These are phyloP conservation scores for Myrmecobius fasciatus DNA, from an alignment of 2,113 vertebrate genomes.

Conservation along the genomic window DNA sequence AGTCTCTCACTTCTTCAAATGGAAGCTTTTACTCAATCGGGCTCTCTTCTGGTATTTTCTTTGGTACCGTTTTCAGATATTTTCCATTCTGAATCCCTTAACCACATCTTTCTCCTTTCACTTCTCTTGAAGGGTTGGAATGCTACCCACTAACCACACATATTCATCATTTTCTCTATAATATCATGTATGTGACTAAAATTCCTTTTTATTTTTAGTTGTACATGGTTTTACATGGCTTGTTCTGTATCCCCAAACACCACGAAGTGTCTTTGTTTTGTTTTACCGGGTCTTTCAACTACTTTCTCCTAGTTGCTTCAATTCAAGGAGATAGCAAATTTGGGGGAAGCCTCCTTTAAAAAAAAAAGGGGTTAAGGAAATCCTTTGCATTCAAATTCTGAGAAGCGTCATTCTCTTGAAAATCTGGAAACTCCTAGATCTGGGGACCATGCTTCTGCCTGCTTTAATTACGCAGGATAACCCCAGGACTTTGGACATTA, in stretches of 20 bases:
- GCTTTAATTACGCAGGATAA: neutral
- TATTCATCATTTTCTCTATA: neutral
- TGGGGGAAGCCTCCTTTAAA: slow-evolving; percentile 16
- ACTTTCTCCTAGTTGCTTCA: neutral
- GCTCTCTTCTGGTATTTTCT: neutral
- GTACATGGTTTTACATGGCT: neutral
- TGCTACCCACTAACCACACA: neutral
- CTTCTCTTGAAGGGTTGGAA: neutral
- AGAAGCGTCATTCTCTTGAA: slow-evolving; percentile 12
- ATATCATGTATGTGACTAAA: neutral
- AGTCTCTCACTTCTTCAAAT: neutral
- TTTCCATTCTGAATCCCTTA: neutral
- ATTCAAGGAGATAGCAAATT: neutral
- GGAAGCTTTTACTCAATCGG: neutral
- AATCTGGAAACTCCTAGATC: neutral
- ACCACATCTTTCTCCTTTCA: neutral
- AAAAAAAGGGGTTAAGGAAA: neutral
- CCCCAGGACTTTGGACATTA: neutral
- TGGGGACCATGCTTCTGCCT: neutral
- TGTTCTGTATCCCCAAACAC: neutral
- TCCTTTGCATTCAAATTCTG: neutral
- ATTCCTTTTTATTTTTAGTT: neutral
- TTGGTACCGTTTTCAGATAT: neutral
- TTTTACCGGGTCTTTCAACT: neutral
- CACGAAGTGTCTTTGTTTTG: neutral